These are phyloP conservation scores for Charadrius vociferus DNA, from an alignment of 2,113 vertebrate genomes.

Conservation along the genomic window DNA sequence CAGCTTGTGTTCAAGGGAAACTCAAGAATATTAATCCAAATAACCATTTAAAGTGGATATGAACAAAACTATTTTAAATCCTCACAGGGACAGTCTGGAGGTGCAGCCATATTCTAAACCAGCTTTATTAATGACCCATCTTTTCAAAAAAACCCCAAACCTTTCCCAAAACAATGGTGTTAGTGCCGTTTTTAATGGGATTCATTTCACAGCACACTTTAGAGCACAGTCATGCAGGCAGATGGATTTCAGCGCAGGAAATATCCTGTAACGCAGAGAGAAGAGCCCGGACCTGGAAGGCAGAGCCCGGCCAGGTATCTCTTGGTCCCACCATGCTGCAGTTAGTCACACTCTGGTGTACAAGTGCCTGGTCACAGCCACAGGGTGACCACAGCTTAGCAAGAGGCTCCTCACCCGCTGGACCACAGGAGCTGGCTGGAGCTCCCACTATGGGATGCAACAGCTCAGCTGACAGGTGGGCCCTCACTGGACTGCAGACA, in stretches of 20 bases:
- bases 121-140: background rate
- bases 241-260: background rate
- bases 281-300: background rate
- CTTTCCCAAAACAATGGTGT: background rate
- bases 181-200: fast-evolving
- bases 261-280: background rate
- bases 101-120: background rate
- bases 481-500: background rate
- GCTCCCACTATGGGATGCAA: background rate
- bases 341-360: too few species aligned
- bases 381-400: fast-evolving
- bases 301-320: background rate
- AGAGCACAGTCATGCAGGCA: background rate
- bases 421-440: background rate
- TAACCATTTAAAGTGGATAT: background rate
- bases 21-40: conserved; percentile 32
- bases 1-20: background rate
- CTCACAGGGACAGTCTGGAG: background rate
- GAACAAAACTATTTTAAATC: conserved; percentile 5
- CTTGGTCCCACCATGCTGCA: background rate
- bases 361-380: background rate
- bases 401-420: background rate
- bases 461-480: background rate
- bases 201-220: background rate
- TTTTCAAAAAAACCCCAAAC: background rate